Evolutionary conservation across 1,140 invertebrate genomes (phyloP), one percentile per base, ranked within the genome.

Genomic region (Conus ventricosus): DNA sequence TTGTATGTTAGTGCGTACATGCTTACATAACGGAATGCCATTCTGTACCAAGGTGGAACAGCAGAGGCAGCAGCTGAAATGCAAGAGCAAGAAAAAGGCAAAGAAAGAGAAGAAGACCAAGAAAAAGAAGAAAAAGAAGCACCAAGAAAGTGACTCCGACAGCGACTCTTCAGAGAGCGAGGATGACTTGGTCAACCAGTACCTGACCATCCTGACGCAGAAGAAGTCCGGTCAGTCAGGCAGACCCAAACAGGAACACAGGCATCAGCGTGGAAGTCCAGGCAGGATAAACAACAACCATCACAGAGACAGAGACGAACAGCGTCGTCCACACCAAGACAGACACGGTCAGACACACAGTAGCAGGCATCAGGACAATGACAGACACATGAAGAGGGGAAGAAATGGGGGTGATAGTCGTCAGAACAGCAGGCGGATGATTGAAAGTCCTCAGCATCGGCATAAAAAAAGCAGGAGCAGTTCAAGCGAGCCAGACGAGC

Each of bases 41-140:
- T 39, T 90, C 51, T 88, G 39, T 87, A 82, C 17, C 57, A 25
- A 88, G 83, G 39, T 76, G 13, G 86, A 80, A 25, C 53, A 78
- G 60, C 84, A 88, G 55, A 53, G 83, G 60, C 67, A 71, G 75
- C n/a, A 54, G 67, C 67, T 71, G 67, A 82, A 84, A 75, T 17
- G 71, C 53, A 89, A 87, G 75, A 53, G 25, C 39, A 75, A 83
- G 71, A 89, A 91, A 63, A 88, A 88, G 60, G 92, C 92, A 84
- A 91, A 94, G 84, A 91, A 92, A 53, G 93, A 93, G 87, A 91
- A 90, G 85, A 91, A 87, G 76, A 88, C 89, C 71, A 88, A 88
- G 63, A 93, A 92, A 85, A 90, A 92, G 23, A 91, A 94, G 84
- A 91, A 91, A 55, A 93, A 93, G 87, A 91, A 90, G 87, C n/a